These are phyloP conservation scores for Phainopepla nitens DNA, from an alignment of 2,113 vertebrate species.

Conservation along the genomic window DNA sequence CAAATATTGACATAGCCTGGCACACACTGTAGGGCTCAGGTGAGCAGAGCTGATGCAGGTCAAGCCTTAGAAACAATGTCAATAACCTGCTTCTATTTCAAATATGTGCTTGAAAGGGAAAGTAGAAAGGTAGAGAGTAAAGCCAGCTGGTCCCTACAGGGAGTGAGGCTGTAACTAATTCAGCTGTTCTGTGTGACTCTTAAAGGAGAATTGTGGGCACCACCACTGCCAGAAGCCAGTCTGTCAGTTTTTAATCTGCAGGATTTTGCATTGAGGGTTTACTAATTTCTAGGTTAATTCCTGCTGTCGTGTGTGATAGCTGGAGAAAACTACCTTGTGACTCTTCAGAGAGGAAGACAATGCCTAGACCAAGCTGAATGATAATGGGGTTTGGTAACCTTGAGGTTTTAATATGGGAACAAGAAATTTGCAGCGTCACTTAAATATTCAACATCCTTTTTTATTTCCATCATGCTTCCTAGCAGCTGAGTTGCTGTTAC, in stretches of 20 bases:
- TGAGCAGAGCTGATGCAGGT: not conserved
- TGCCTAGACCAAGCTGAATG: not conserved
- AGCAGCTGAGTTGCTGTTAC: not conserved
- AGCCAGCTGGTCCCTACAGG: not conserved
- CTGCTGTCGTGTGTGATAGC: not conserved
- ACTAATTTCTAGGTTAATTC: not conserved
- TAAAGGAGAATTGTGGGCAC: not conserved
- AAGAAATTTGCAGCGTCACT: not conserved
- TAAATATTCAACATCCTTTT: not conserved
- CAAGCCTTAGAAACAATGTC: not conserved
- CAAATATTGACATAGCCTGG: constrained; percentile 51
- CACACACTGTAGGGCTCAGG: not conserved
- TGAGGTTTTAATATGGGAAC: not conserved
- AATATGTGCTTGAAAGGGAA: not conserved
- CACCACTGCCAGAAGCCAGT: not conserved
- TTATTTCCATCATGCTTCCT: not conserved
- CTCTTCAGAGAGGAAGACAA: not conserved
- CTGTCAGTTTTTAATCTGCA: not conserved
- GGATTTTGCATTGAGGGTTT: not conserved
- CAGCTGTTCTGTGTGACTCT: not conserved
- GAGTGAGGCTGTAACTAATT: not conserved
- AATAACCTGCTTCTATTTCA: not conserved
- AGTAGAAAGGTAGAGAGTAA: not conserved
- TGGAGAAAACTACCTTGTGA: not conserved
- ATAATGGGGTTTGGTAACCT: not conserved